A percentile compares a stretch with the other conserved stretches of the same genome.
phyloP scores from a whole-genome alignment of 2,797 vertebrate genomes.

The Silurus aristotelis region DNA sequence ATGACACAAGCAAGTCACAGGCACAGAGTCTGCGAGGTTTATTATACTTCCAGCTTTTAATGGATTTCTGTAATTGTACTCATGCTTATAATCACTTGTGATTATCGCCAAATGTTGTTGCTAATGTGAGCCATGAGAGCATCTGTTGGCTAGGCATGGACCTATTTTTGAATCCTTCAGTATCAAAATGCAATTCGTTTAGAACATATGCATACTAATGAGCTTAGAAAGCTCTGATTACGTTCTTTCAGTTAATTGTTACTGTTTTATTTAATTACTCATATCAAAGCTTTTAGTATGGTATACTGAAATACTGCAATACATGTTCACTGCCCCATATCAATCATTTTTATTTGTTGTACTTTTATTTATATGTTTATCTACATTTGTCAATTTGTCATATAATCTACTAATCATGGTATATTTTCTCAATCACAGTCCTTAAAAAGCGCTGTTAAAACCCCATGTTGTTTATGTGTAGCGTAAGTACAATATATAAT shows the following conservation, averaged over 20 bases:
- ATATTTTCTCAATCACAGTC: background rate
- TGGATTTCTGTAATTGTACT: background rate
- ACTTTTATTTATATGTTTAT: too few species aligned
- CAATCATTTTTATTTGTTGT: too few species aligned
- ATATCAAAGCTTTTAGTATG: background rate
- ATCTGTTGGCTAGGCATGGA: background rate
- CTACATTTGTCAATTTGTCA: too few species aligned
- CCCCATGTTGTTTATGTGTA: too few species aligned
- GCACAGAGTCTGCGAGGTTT: background rate
- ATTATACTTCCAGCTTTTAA: background rate
- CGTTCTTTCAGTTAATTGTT: background rate
- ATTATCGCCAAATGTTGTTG: background rate
- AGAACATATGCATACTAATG: background rate
- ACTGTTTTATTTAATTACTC: background rate
- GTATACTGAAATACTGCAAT: too few species aligned
- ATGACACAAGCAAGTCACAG: conserved; percentile 10
- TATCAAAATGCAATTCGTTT: background rate
- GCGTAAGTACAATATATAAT: too few species aligned
- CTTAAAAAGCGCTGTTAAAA: background rate
- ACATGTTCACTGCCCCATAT: too few species aligned
- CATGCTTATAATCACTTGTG: background rate
- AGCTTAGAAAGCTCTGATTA: background rate
- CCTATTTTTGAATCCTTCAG: background rate
- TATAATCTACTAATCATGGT: background rate
- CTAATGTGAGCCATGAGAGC: background rate